phyloP scores from a whole-genome alignment of 2,888 invertebrate genomes.

The Lomographa bimaculata region DNA sequence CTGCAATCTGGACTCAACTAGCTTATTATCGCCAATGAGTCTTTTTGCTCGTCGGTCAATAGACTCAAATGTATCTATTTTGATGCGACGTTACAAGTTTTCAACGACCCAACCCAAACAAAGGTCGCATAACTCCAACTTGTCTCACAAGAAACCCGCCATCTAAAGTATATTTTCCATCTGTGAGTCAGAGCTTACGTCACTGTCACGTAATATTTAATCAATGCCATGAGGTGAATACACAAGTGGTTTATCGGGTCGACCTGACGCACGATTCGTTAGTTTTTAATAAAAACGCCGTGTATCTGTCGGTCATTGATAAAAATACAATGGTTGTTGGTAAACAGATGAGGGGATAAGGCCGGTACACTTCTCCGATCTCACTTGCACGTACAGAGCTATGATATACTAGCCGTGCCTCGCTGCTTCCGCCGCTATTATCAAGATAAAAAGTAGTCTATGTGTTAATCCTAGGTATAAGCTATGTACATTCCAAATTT shows the following conservation, averaged over 20 bases:
- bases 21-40: no score
- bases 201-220: conserved; percentile 35
- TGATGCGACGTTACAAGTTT: no score
- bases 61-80: no score
- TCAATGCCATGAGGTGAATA: conserved; percentile 35
- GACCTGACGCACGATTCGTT: not conserved
- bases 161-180: conserved; percentile 23
- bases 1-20: no score
- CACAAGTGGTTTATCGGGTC: conserved; percentile 36
- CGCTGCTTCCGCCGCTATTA: no score
- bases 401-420: no score
- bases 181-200: conserved; percentile 39
- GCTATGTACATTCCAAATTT: no score
- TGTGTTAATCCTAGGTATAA: no score
- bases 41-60: no score
- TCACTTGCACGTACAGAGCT: no score
- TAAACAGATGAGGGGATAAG: not conserved
- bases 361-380: no score
- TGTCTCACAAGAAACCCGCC: conserved; percentile 4
- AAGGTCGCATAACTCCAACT: conserved; percentile 1
- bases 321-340: conserved; percentile 5
- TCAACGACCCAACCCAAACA: not conserved
- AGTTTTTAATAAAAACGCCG: conserved; percentile 6
- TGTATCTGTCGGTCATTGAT: conserved; percentile 12
- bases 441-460: no score